phyloP scores from a whole-genome alignment of 2,113 vertebrate species.

The Aepyceros melampus region DNA sequence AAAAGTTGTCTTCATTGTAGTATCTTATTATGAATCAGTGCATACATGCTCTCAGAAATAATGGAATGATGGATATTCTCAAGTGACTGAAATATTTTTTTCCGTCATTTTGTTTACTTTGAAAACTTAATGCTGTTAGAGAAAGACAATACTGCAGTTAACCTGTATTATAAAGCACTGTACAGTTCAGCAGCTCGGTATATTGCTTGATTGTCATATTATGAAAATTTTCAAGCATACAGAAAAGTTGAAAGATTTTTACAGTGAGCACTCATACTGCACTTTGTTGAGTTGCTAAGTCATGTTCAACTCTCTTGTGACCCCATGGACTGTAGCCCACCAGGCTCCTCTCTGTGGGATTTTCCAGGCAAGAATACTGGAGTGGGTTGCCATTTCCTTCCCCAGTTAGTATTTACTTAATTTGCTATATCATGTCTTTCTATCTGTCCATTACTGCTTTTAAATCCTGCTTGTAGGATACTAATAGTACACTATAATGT shows the following conservation, averaged over 20 bases:
- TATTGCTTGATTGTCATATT: background rate
- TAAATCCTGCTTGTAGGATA: background rate
- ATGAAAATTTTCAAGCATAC: background rate
- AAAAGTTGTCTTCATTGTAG: background rate
- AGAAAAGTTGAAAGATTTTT: slow-evolving; percentile 17
- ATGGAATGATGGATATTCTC: slow-evolving; percentile 11
- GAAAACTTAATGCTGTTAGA: background rate
- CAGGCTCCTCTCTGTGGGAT: background rate
- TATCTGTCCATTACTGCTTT: background rate
- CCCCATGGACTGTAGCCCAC: background rate
- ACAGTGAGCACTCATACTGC: background rate
- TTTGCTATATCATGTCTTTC: background rate
- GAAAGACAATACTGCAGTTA: background rate
- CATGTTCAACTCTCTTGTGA: background rate
- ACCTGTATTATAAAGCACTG: background rate
- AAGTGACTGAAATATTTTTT: background rate
- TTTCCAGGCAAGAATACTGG: background rate
- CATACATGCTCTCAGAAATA: background rate
- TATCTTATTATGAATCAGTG: background rate
- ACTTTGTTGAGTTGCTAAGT: background rate
- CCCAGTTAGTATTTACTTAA: background rate
- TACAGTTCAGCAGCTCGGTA: background rate
- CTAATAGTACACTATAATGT: background rate
- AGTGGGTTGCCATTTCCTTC: background rate
- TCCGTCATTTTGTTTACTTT: background rate